Conservation (phyloP, 1,140 invertebrate species). For the Cydia amplana region DNA sequence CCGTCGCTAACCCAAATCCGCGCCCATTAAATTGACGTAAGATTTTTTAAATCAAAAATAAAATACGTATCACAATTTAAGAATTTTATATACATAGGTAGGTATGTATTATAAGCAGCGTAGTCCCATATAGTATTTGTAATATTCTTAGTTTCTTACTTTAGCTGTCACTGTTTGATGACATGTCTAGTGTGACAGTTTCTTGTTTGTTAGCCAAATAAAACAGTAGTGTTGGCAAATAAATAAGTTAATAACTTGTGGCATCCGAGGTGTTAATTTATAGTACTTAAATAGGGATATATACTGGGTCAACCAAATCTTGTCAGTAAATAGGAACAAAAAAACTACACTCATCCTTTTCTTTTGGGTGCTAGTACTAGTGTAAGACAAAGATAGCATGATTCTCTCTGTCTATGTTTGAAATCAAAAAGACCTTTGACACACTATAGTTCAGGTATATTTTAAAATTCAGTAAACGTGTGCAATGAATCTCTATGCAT, state of each 20-base stretch:
- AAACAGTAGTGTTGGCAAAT: background rate
- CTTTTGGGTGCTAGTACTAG: too few relatives aligned
- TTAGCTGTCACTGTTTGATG: background rate
- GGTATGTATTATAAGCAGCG: too few relatives aligned
- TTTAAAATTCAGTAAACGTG: too few relatives aligned
- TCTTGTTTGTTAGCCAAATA: background rate
- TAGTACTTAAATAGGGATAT: background rate
- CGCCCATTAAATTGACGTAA: background rate
- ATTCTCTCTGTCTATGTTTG: too few relatives aligned
- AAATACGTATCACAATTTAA: background rate
- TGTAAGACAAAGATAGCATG: too few relatives aligned
- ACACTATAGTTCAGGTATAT: background rate
- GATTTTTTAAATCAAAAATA: background rate
- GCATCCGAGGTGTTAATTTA: background rate
- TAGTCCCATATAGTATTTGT: background rate
- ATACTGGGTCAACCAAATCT: too few relatives aligned
- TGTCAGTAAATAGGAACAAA: too few relatives aligned
- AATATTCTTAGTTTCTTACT: background rate
- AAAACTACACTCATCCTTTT: too few relatives aligned
- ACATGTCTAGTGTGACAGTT: background rate
- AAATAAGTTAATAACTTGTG: background rate
- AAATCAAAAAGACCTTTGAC: too few relatives aligned
- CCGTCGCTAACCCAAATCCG: constrained; percentile 17
- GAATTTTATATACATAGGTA: too few relatives aligned
- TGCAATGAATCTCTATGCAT: too few relatives aligned